These are phyloP conservation scores for Plodia interpunctella DNA, from an alignment of 1,140 invertebrate genomes.

Conservation along the genomic window DNA sequence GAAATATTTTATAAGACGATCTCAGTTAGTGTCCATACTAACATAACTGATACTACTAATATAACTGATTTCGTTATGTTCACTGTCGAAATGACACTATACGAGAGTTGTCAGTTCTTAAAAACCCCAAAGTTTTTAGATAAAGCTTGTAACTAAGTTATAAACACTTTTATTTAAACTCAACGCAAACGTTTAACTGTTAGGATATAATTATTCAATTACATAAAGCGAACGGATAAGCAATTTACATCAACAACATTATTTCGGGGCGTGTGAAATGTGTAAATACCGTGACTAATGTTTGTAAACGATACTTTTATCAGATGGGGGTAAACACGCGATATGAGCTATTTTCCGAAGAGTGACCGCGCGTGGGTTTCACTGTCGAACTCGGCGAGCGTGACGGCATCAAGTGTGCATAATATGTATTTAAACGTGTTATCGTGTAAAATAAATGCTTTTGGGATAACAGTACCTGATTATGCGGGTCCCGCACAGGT, in stretches of 20 bases:
- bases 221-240: neutral
- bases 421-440: neutral
- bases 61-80: too few species aligned
- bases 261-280: slow-evolving; percentile 13
- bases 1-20: too few species aligned
- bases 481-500: too few species aligned
- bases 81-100: too few species aligned
- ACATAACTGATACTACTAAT: too few species aligned
- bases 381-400: slow-evolving; percentile 20
- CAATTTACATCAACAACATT: neutral
- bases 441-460: too few species aligned
- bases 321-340: slow-evolving; percentile 32
- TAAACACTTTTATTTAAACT: neutral
- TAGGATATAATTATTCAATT: neutral
- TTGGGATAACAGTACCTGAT: too few species aligned
- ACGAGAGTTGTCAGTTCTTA: too few species aligned
- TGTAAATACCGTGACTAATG: slow-evolving; percentile 34
- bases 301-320: slow-evolving; percentile 42
- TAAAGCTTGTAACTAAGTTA: neutral
- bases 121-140: too few species aligned
- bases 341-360: slow-evolving; percentile 48
- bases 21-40: too few species aligned
- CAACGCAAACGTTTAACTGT: neutral
- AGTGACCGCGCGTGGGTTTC: slow-evolving; percentile 37
- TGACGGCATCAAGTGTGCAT: slow-evolving; percentile 11